Evolutionary conservation across 1,140 invertebrate genomes (phyloP), one percentile per base, ranked within the genome.

Genomic region (Leptinotarsa defecta): DNA sequence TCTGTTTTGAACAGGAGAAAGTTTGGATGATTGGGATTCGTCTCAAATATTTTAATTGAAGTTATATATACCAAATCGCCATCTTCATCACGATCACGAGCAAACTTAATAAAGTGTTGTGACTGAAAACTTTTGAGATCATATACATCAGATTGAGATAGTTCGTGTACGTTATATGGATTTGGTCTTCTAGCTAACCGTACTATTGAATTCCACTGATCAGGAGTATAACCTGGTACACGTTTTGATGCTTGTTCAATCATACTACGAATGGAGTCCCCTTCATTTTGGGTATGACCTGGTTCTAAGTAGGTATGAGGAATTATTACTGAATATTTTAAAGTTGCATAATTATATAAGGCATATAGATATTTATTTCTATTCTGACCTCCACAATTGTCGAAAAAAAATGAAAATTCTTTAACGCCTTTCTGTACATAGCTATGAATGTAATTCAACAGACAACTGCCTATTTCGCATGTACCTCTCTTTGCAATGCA

Each of bases 281-380:
- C 83, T 71, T 85, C 83, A 68, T 82, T 82, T 79, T 85, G 82
- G 0, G 84, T 85, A 67, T 85, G 84, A 3, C 84, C 84, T 19
- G 78, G 79, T 78, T 82, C 83, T 13, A 86, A 64, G 67, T 83
- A 86, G 27, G 79, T 76, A 78, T 73, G 73, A 24, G 2, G 22
- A 24, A 24, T 24, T 24, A 24, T 24, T 24, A 24, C 22, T 24
- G 22, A 24, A 24, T 77, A 81, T 48, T 77, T 74, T 63, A 79
- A 72, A 15, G 80, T 71, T 3, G 75, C 73, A 57, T 81, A 76
- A 15, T 80, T 68, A 70, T 81, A 84, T 76, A 85, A 63, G 11
- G 24, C 24, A 27, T 27, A 73, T 80, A 85, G n/a, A 86, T 73
- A 27, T 27, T 27, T 27, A 27, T 64, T 64, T n/a, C 63, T 15